Conservation (phyloP, 2,797 vertebrate species). For the Echeneis naucrates region DNA sequence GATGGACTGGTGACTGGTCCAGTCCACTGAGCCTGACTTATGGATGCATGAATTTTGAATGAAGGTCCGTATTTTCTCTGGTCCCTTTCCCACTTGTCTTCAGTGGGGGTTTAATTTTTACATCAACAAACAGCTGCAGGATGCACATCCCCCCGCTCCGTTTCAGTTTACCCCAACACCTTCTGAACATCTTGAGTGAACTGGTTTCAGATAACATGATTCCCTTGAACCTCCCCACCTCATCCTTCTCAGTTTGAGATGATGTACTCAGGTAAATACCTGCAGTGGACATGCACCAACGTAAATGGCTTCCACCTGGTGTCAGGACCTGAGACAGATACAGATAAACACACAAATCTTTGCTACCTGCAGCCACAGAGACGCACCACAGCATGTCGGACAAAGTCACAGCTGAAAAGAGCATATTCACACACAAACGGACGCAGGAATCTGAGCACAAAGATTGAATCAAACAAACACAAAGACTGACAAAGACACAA, state of each 20-base stretch:
- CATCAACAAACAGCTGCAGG: constrained; percentile 60
- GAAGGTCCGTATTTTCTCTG: constrained; percentile 32
- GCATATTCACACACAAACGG: constrained; percentile 9
- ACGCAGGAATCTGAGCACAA: constrained; percentile 1
- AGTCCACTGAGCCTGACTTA: too few species aligned
- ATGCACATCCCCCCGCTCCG: constrained; percentile 40
- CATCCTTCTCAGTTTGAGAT: constrained; percentile 22
- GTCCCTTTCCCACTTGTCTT: constrained; percentile 24
- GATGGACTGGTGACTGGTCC: too few species aligned
- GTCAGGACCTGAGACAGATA: constrained; percentile 24
- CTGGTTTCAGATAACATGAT: constrained; percentile 51
- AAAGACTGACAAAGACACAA: constrained; percentile 22
- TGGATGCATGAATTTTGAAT: constrained; percentile 66
- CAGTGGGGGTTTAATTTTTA: constrained; percentile 49
- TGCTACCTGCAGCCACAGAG: neutral
- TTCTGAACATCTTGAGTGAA: constrained; percentile 51
- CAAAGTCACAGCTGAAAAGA: constrained; percentile 19
- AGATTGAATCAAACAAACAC: constrained; percentile 23
- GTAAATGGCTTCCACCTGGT: constrained; percentile 27
- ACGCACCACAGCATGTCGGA: constrained; percentile 32
- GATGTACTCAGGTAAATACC: constrained; percentile 43
- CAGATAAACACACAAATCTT: constrained; percentile 37
- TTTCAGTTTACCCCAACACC: constrained; percentile 61
- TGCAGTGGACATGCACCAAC: constrained; percentile 24
- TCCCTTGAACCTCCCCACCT: constrained; percentile 22